A percentile compares a stretch with the other conserved stretches of the same genome.
Evolutionary conservation across 2,797 vertebrate species (phyloP).

Genomic region (Malurus leucopterus): DNA sequence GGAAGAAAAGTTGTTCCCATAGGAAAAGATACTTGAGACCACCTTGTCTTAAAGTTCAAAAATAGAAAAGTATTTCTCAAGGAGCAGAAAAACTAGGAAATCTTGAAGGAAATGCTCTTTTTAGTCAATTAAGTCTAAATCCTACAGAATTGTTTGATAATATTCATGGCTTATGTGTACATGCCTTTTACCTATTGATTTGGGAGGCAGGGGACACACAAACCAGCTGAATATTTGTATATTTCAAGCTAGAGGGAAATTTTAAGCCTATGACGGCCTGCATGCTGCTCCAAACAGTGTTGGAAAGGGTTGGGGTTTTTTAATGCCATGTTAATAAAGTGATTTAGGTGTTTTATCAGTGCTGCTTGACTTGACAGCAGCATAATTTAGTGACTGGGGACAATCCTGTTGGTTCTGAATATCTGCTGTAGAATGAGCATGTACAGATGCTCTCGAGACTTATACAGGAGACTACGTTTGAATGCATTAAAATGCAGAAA

Average conservation of each 20-base stretch:
- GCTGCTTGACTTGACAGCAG: background rate
- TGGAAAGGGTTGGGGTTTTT: background rate
- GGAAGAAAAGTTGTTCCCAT: background rate
- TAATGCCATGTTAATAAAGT: background rate
- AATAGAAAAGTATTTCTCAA: background rate
- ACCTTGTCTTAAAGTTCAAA: background rate
- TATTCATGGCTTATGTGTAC: background rate
- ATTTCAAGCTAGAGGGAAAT: background rate
- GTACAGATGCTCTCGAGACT: background rate
- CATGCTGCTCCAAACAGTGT: background rate
- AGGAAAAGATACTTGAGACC: background rate
- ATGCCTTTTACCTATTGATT: background rate
- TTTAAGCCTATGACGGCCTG: background rate
- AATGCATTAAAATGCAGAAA: background rate
- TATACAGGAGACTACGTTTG: background rate
- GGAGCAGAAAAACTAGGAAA: background rate
- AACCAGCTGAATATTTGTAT: background rate
- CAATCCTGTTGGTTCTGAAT: background rate
- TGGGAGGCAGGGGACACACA: rapidly evolving
- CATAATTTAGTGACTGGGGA: background rate
- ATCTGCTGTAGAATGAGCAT: background rate
- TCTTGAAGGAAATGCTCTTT: background rate
- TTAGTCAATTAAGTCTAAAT: background rate
- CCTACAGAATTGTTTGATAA: background rate
- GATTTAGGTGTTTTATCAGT: background rate